Evolutionary conservation across 2,113 vertebrate genomes (phyloP).

Genomic region (Lontra canadensis): DNA sequence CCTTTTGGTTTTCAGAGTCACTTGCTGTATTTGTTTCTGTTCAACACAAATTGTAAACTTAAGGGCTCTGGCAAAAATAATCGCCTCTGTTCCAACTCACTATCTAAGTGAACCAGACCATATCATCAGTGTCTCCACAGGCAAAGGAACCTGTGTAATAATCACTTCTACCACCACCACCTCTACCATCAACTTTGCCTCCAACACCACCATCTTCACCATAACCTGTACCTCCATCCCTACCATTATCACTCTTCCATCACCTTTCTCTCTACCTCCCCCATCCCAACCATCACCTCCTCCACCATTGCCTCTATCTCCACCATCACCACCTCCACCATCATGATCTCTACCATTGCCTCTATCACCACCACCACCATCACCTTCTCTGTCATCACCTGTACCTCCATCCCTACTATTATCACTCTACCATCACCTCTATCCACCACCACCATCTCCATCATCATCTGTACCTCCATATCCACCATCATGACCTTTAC

Average conservation of each 20-base stretch:
- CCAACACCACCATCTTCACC: too few relatives aligned
- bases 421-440: too few relatives aligned
- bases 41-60: not conserved
- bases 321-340: rapidly evolving
- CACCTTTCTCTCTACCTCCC: too few relatives aligned
- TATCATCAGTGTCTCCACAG: not conserved
- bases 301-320: not conserved
- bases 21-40: not conserved
- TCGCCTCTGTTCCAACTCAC: not conserved
- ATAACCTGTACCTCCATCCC: rapidly evolving
- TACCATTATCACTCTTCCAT: rapidly evolving
- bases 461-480: rapidly evolving
- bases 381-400: rapidly evolving
- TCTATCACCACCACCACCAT: too few relatives aligned
- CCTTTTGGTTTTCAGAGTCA: not conserved
- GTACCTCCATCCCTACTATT: too few relatives aligned
- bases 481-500: rapidly evolving
- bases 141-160: not conserved
- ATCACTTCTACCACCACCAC: too few relatives aligned
- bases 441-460: too few relatives aligned
- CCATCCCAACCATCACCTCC: too few relatives aligned
- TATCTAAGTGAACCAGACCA: rapidly evolving
- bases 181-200: too few relatives aligned
- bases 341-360: rapidly evolving
- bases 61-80: not conserved